These are phyloP conservation scores for Argyrosomus regius DNA, from an alignment of 2,797 vertebrate genomes.

Conservation along the genomic window DNA sequence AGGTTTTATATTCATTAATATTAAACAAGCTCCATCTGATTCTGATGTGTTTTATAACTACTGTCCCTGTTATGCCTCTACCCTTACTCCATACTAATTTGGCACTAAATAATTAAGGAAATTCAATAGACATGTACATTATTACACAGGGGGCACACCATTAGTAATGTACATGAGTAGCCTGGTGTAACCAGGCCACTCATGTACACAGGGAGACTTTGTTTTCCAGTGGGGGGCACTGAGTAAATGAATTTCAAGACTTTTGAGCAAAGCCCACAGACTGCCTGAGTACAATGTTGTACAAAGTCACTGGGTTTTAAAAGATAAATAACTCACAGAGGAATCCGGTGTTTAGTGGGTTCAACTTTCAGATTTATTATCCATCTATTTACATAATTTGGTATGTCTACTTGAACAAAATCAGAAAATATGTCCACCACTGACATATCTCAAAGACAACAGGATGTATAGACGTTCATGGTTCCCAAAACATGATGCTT, in stretches of 20 bases:
- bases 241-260: slow-evolving; percentile 43
- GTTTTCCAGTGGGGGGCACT: slow-evolving; percentile 38
- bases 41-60: slow-evolving; percentile 46
- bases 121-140: slow-evolving; percentile 55
- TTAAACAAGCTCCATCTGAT: slow-evolving; percentile 62
- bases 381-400: not conserved
- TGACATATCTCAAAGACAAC: no score
- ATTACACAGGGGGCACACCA: slow-evolving; percentile 56
- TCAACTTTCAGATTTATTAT: slow-evolving; percentile 5
- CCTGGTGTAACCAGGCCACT: slow-evolving; percentile 23
- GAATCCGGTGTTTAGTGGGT: slow-evolving; percentile 1
- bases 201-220: slow-evolving; percentile 40
- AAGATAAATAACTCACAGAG: slow-evolving; percentile 37
- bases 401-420: not conserved
- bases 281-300: slow-evolving; percentile 19
- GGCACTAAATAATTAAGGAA: slow-evolving; percentile 70
- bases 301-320: slow-evolving; percentile 37
- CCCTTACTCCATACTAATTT: slow-evolving; percentile 59
- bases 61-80: slow-evolving; percentile 39
- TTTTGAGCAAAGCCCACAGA: slow-evolving; percentile 39
- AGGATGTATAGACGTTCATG: no score
- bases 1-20: slow-evolving; percentile 66
- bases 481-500: no score
- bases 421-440: not conserved
- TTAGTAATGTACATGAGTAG: slow-evolving; percentile 63